Conservation (phyloP, 2,888 invertebrate genomes). For the Caenorhabditis virilis region DNA sequence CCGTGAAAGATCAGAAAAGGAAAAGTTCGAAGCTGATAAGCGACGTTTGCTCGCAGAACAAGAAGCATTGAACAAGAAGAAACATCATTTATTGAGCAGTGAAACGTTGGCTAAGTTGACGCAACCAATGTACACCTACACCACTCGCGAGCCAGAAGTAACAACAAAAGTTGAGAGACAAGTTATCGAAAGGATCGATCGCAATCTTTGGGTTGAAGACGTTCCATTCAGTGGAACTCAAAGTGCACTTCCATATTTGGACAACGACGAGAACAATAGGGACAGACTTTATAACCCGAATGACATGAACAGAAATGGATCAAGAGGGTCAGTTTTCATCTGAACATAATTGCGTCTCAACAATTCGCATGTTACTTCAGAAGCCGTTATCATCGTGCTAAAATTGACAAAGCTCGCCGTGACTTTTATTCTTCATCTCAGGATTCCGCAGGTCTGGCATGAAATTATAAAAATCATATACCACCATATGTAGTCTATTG, state of each 20-base stretch:
- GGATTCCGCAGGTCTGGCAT: constrained; percentile 56
- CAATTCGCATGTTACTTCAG: constrained; percentile 14
- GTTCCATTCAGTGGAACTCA: constrained; percentile 40
- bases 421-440: constrained; percentile 59
- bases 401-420: constrained; percentile 60
- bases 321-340: constrained; percentile 33
- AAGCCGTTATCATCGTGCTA: constrained; percentile 49
- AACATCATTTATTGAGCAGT: constrained; percentile 42
- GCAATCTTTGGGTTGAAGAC: constrained; percentile 62
- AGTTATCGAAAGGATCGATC: constrained; percentile 66
- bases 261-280: constrained; percentile 43
- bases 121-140: constrained; percentile 58
- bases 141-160: constrained; percentile 40
- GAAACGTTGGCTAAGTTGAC: constrained; percentile 65
- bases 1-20: constrained; percentile 61
- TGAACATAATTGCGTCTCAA: neutral
- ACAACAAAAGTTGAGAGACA: constrained; percentile 64
- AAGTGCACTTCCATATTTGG: constrained; percentile 42
- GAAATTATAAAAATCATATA: too few relatives aligned
- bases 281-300: constrained; percentile 50
- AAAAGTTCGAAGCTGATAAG: constrained; percentile 62
- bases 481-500: neutral
- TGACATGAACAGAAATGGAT: constrained; percentile 46
- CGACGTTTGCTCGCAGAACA: constrained; percentile 57
- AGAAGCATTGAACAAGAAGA: constrained; percentile 57